Conservation (phyloP, 2,888 invertebrate genomes). For the Podabrus alpinus region DNA sequence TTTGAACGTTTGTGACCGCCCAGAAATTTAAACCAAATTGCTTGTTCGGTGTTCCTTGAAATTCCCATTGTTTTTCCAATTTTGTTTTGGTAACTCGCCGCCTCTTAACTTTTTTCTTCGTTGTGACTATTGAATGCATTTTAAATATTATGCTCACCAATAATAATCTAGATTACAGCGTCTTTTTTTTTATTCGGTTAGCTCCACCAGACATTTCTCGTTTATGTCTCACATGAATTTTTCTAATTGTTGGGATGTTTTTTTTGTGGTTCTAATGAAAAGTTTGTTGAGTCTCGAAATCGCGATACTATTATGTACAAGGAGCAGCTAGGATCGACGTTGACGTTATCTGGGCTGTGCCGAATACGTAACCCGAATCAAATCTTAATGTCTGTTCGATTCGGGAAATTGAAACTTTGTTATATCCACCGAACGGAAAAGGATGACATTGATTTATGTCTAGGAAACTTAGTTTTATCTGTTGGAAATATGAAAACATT, state of each 20-base stretch:
- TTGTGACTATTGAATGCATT: background rate
- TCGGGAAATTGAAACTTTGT: constrained; percentile 54
- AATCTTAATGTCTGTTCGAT: constrained; percentile 51
- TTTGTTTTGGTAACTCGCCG: constrained; percentile 33
- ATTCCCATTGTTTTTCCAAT: constrained; percentile 40
- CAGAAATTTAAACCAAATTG: constrained; percentile 39
- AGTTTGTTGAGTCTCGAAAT: background rate
- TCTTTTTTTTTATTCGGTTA: background rate
- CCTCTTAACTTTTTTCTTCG: constrained; percentile 22
- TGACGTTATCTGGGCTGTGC: constrained; percentile 42
- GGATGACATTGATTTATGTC: constrained; percentile 52
- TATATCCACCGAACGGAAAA: constrained; percentile 46
- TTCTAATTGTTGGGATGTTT: background rate
- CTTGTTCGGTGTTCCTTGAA: constrained; percentile 39
- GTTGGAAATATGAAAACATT: constrained; percentile 39
- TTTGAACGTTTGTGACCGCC: constrained; percentile 31
- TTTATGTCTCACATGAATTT: background rate
- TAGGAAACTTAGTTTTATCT: constrained; percentile 43
- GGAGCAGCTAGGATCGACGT: constrained; percentile 35
- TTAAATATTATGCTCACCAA: background rate
- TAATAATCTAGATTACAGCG: background rate
- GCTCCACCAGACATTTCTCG: background rate
- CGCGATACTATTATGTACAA: constrained; percentile 17
- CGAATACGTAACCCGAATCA: constrained; percentile 46
- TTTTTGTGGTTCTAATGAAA: background rate